Conservation (phyloP, 2,888 invertebrate genomes). For the Rhagium mordax region DNA sequence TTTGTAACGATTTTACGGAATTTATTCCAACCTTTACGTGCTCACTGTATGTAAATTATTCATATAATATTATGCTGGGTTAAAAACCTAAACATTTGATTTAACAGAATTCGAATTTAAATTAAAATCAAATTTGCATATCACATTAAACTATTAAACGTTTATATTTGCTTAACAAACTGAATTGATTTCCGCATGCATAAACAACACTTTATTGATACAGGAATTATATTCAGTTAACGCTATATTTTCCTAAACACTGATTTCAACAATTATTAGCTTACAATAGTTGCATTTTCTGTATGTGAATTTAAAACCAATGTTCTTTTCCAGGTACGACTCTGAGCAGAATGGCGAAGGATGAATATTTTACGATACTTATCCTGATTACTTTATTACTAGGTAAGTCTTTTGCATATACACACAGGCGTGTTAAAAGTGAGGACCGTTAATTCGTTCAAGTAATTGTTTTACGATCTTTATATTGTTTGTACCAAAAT, state of each 20-base stretch:
- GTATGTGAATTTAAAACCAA: neutral
- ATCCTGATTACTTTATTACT: conserved; percentile 22
- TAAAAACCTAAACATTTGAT: neutral
- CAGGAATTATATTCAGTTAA: neutral
- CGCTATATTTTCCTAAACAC: neutral
- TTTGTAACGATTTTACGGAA: no score
- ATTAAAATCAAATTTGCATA: neutral
- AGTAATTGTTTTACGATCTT: no score
- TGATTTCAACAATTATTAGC: no score
- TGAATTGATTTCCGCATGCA: neutral
- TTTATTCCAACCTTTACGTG: no score
- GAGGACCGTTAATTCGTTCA: no score
- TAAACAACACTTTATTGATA: neutral
- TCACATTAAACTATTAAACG: neutral
- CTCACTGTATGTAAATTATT: no score
- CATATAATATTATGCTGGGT: neutral
- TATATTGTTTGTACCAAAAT: no score
- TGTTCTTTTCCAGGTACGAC: conserved; percentile 35
- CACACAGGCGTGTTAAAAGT: no score
- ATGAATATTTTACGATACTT: conserved; percentile 27
- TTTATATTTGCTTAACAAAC: neutral
- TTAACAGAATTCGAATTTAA: neutral
- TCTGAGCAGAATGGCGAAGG: conserved; percentile 33
- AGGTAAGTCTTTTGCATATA: neutral
- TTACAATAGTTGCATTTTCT: neutral